phyloP scores from a whole-genome alignment of 2,888 invertebrate genomes.

The Chrysotoxum bicinctum region DNA sequence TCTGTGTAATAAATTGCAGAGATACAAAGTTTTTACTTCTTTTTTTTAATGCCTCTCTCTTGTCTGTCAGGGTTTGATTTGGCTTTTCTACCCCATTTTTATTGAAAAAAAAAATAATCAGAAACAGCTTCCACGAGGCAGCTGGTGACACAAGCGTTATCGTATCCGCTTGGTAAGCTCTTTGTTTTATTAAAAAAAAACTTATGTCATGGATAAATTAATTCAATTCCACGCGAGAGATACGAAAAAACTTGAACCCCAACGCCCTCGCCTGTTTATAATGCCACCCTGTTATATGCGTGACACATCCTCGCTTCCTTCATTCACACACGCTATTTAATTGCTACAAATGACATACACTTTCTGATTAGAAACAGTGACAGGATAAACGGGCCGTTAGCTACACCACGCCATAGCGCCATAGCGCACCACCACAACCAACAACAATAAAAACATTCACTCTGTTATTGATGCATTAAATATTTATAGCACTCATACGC shows the following conservation, averaged over 20 bases:
- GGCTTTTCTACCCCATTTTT: conserved; percentile 10
- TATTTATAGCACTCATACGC: conserved; percentile 53
- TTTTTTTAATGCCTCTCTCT: not conserved
- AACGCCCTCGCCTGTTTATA: conserved; percentile 4
- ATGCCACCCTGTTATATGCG: conserved; percentile 15
- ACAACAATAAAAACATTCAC: not conserved
- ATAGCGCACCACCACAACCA: conserved; percentile 9
- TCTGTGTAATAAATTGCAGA: conserved; percentile 19
- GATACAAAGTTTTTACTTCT: conserved; percentile 8
- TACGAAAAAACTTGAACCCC: not conserved
- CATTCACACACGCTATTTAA: conserved; percentile 41
- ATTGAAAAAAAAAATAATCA: conserved; percentile 15
- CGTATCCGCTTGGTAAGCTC: conserved; percentile 13
- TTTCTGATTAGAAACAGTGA: conserved; percentile 53
- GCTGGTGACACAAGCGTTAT: not conserved
- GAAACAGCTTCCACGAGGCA: conserved; percentile 16
- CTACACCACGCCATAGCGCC: too few relatives aligned
- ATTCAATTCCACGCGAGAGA: conserved; percentile 38
- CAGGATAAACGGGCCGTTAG: conserved; percentile 40
- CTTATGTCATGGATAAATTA: conserved; percentile 36
- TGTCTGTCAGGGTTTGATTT: conserved; percentile 13
- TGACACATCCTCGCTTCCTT: conserved; percentile 49
- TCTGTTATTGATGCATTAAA: conserved; percentile 46
- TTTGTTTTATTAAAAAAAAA: conserved; percentile 29
- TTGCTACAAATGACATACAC: conserved; percentile 48